Evolutionary conservation across 1,140 invertebrate genomes (phyloP).

Genomic region (Colletes latitarsis): DNA sequence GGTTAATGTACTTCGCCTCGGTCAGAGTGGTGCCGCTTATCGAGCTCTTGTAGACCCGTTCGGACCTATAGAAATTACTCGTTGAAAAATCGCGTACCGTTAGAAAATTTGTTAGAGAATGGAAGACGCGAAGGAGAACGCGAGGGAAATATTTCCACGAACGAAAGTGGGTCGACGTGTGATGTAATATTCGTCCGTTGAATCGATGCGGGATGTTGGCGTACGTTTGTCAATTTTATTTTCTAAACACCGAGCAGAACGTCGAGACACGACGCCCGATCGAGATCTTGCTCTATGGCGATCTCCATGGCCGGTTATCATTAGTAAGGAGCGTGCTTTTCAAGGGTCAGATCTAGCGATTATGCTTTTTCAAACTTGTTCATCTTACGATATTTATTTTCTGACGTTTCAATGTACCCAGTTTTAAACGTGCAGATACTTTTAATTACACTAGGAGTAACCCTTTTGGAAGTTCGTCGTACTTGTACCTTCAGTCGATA

Average conservation of each 20-base stretch:
- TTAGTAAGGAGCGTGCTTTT: neutral
- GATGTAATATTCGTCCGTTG: neutral
- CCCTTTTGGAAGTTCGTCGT: no score
- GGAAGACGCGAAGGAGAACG: neutral
- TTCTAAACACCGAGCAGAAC: neutral
- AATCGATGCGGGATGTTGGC: neutral
- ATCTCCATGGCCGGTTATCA: neutral
- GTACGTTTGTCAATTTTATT: neutral
- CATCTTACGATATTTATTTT: no score
- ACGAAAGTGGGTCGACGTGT: conserved; percentile 4
- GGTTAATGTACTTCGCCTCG: conserved; percentile 86
- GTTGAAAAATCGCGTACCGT: conserved; percentile 40
- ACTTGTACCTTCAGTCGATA: conserved; percentile 29
- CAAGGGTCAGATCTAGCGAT: no score
- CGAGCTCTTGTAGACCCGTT: conserved; percentile 78
- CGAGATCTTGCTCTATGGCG: no score
- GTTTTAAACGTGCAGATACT: no score
- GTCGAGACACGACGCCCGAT: neutral
- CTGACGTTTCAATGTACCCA: no score
- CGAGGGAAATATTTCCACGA: neutral
- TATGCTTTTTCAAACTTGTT: no score
- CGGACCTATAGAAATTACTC: conserved; percentile 72
- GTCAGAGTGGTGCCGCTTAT: conserved; percentile 82
- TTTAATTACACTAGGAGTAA: no score
- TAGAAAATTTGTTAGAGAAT: conserved; percentile 34